Base-by-base conservation (phyloP, 1,140 invertebrate genomes). In the Bombyx mori region DNA sequence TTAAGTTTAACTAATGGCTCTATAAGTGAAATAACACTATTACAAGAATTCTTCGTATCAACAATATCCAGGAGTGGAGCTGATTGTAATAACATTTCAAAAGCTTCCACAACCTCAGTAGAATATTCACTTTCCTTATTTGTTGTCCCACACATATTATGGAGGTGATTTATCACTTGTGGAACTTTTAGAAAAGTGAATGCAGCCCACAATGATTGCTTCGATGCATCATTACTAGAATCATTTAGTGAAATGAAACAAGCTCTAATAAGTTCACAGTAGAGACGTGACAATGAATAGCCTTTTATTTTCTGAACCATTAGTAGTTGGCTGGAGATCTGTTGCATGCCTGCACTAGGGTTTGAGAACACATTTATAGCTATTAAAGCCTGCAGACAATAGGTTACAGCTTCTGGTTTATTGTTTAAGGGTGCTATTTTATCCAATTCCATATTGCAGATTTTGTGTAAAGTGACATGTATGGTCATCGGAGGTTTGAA, bases 141-240 rank as follows among this genome's bases (percentile, higher is more conserved):
- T 26, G 65, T 71, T 47, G 75, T 84, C n/a, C 83, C 79, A 64
- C 89, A 90, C 54, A 89, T 79, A 5, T 86, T 86, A 58, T 94
- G 91, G 8, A 96, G 73, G 63, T 94, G 92, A 57, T 92, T 91
- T 9, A 96, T 89, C 56, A 95, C 92, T 69, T 94, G 91, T 3
- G 95, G 95, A 56, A 98, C 90, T 89, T 98, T 98, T 0, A 98
- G 89, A 79, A 98, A 98, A 8, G 94, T 96, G 76, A 98, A 98
- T 18, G 96, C 96, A 22, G 95, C 95, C 96, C 97, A 98, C 71
- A 97, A 92, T 2, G 96, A 92, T 68, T 97, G 95, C 56, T 90
- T 89, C 44, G 88, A 88, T 1, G 88, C 86, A 73, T 96, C 93
- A 63, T 93, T 93, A 53, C 93, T 92, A 1, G 92, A 92, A 80